Evolutionary conservation across 2,797 vertebrate genomes (phyloP).

Genomic region (Hipposideros larvatus): DNA sequence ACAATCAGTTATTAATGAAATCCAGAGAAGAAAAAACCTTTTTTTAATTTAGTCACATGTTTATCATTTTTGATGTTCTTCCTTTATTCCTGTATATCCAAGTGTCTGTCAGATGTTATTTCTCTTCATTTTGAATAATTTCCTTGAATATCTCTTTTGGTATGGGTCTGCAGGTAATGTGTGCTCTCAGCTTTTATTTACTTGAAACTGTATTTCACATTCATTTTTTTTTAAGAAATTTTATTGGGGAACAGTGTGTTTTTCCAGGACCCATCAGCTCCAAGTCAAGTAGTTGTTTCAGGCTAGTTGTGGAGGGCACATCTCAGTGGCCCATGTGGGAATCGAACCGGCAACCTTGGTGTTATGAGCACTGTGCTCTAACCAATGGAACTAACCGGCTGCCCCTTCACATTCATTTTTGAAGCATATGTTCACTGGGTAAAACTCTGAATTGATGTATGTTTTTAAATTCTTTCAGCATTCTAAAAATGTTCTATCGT

Average conservation of each 20-base stretch:
- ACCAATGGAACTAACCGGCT: too few relatives aligned
- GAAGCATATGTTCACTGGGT: background rate
- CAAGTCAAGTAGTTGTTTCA: too few relatives aligned
- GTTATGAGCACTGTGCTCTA: too few relatives aligned
- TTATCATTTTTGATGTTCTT: background rate
- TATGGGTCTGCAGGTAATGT: background rate
- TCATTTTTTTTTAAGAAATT: background rate
- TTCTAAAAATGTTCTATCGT: background rate
- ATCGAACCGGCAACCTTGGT: too few relatives aligned
- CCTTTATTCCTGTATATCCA: background rate
- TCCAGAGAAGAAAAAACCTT: background rate
- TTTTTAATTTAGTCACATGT: background rate
- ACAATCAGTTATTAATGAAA: slow-evolving; percentile 21
- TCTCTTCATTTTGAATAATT: slow-evolving; percentile 47
- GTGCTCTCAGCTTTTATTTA: slow-evolving; percentile 9
- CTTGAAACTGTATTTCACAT: slow-evolving; percentile 31
- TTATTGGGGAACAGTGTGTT: too few relatives aligned
- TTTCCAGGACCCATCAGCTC: too few relatives aligned
- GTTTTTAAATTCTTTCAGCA: slow-evolving; percentile 4
- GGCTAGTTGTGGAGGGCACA: too few relatives aligned
- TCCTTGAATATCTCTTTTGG: slow-evolving; percentile 16
- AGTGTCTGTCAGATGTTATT: background rate
- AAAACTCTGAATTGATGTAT: background rate
- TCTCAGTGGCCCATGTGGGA: too few relatives aligned
- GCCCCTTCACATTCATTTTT: slow-evolving; percentile 9